phyloP scores from a whole-genome alignment of 2,888 invertebrate genomes.

The Shargacucullia verbasci region DNA sequence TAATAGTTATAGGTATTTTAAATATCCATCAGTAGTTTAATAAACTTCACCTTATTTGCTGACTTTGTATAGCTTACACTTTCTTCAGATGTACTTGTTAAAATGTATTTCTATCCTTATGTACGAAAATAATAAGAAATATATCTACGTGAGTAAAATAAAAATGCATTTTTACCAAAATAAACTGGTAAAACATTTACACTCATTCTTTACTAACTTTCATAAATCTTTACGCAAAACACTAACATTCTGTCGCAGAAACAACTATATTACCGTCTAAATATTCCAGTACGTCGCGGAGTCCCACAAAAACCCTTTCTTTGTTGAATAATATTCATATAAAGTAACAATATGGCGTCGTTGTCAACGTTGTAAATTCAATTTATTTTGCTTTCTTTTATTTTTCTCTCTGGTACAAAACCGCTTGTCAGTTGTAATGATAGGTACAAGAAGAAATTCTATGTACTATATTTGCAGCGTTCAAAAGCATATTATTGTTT shows the following conservation, averaged over 20 bases:
- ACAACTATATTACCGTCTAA: constrained; percentile 43
- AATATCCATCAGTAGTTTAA: no score
- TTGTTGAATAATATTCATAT: constrained; percentile 45
- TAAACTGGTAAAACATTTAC: constrained; percentile 25
- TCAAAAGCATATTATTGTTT: constrained; percentile 5
- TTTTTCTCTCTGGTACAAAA: constrained; percentile 22
- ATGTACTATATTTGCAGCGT: constrained; percentile 7
- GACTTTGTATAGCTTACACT: no score
- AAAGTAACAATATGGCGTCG: constrained; percentile 32
- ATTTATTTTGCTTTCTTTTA: constrained; percentile 36
- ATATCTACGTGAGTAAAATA: no score
- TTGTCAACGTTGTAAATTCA: constrained; percentile 42
- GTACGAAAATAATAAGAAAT: neutral
- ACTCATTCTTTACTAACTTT: constrained; percentile 32
- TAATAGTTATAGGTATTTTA: no score
- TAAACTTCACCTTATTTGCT: no score
- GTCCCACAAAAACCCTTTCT: constrained; percentile 34
- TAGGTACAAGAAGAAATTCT: constrained; percentile 15
- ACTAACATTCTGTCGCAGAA: constrained; percentile 26
- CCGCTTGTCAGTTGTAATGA: constrained; percentile 18
- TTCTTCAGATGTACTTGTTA: no score
- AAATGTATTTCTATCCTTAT: no score
- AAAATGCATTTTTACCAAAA: constrained; percentile 7
- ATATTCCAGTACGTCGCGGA: constrained; percentile 26
- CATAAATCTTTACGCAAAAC: constrained; percentile 35